Conservation (phyloP, 2,888 invertebrate species). For the Entomobrya multifasciata region DNA sequence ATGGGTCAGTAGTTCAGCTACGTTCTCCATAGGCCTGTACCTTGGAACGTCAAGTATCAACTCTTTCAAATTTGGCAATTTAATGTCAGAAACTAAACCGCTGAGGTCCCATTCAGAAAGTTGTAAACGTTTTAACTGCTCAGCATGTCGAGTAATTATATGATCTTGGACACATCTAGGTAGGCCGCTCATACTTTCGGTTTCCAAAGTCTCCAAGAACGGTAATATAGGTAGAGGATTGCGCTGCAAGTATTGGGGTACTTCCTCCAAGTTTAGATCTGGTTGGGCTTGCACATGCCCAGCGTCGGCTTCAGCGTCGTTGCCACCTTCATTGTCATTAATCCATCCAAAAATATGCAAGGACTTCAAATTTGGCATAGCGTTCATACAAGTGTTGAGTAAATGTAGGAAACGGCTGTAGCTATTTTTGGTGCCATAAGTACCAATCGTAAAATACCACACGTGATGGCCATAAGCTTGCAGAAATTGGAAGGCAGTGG, state of each 20-base stretch:
- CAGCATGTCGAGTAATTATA: neutral
- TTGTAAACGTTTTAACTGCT: conserved; percentile 14
- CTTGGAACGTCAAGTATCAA: neutral
- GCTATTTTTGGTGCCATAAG: neutral
- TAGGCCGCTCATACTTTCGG: conserved; percentile 5
- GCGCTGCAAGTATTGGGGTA: neutral
- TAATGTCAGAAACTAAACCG: neutral
- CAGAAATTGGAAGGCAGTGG: conserved; percentile 18
- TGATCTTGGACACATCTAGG: conserved; percentile 14
- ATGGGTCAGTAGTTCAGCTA: neutral
- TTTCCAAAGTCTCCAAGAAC: conserved; percentile 1
- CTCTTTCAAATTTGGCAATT: conserved; percentile 33
- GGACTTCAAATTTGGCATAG: conserved; percentile 6
- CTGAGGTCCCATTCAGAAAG: conserved; percentile 4
- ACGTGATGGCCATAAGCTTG: neutral
- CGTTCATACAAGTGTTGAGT: neutral
- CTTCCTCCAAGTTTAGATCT: neutral
- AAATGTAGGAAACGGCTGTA: neutral
- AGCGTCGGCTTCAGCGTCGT: neutral
- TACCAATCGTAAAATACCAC: conserved; percentile 21
- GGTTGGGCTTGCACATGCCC: too few relatives aligned
- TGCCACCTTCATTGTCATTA: conserved; percentile 13
- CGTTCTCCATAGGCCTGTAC: conserved; percentile 10
- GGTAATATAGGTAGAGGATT: conserved; percentile 2
- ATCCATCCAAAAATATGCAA: conserved; percentile 29